Conservation (phyloP, 1,140 invertebrate genomes). For the Maniola jurtina region DNA sequence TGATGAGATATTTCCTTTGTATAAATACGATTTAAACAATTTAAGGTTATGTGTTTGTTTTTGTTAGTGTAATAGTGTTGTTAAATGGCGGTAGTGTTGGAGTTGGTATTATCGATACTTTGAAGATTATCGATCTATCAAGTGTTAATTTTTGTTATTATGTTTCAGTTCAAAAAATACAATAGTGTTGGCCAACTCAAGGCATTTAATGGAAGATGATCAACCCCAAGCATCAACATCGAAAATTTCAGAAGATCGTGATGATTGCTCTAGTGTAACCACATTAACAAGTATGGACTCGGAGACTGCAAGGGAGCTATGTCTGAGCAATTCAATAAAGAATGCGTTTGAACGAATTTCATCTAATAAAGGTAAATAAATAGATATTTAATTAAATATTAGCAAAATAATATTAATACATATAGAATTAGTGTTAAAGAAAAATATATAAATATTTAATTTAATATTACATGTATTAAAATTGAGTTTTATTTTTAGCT, state of each 20-base stretch:
- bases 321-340: slow-evolving; percentile 14
- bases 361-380: slow-evolving; percentile 26
- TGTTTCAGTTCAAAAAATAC: slow-evolving; percentile 20
- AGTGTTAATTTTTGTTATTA: slow-evolving; percentile 18
- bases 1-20: slow-evolving; percentile 14
- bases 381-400: slow-evolving; percentile 19
- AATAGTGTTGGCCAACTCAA: neutral
- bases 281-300: slow-evolving; percentile 17
- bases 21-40: slow-evolving; percentile 19
- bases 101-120: slow-evolving; percentile 19
- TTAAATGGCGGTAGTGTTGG: slow-evolving; percentile 18
- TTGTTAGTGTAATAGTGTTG: neutral
- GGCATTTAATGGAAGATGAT: slow-evolving; percentile 21
- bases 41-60: slow-evolving; percentile 20
- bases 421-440: slow-evolving; percentile 10
- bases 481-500: neutral
- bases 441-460: slow-evolving; percentile 18
- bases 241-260: slow-evolving; percentile 17
- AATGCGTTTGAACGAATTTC: slow-evolving; percentile 26
- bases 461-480: slow-evolving; percentile 3
- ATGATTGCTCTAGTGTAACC: slow-evolving; percentile 4
- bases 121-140: slow-evolving; percentile 16
- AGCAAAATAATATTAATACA: slow-evolving; percentile 10
- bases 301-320: slow-evolving; percentile 14
- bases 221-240: slow-evolving; percentile 20